phyloP scores from a whole-genome alignment of 2,113 vertebrate genomes.

The Candoia aspera region DNA sequence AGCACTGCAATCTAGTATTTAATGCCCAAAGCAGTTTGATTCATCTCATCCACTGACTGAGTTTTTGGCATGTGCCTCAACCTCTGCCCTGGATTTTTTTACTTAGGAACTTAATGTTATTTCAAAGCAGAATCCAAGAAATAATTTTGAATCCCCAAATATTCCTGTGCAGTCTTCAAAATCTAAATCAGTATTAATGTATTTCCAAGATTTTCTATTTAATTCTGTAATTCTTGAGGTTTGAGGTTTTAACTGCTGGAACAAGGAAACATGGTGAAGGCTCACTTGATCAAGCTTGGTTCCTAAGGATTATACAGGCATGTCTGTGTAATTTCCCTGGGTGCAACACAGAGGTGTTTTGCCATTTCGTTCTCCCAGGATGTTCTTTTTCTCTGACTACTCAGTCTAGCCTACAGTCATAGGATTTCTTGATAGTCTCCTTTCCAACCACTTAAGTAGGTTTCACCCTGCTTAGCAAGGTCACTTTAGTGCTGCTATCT shows the following conservation, averaged over 20 bases:
- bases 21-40: slow-evolving; percentile 26
- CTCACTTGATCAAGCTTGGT: neutral
- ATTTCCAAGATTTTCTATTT: neutral
- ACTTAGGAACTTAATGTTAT: slow-evolving; percentile 11
- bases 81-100: slow-evolving; percentile 7
- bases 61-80: slow-evolving; percentile 38
- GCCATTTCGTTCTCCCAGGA: neutral
- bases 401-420: neutral
- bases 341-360: neutral
- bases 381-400: neutral
- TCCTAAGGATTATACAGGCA: neutral
- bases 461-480: neutral
- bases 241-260: neutral
- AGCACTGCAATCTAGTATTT: slow-evolving; percentile 9
- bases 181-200: neutral
- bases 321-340: neutral
- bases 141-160: neutral
- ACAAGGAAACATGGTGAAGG: neutral
- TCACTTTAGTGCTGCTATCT: neutral
- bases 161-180: slow-evolving; percentile 3
- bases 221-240: neutral
- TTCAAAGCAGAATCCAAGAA: slow-evolving; percentile 35
- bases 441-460: neutral
- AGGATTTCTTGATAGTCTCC: neutral
- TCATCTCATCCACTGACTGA: slow-evolving; percentile 18